These are phyloP conservation scores for Sphinx pinastri DNA, from an alignment of 2,888 invertebrate species.

Conservation along the genomic window DNA sequence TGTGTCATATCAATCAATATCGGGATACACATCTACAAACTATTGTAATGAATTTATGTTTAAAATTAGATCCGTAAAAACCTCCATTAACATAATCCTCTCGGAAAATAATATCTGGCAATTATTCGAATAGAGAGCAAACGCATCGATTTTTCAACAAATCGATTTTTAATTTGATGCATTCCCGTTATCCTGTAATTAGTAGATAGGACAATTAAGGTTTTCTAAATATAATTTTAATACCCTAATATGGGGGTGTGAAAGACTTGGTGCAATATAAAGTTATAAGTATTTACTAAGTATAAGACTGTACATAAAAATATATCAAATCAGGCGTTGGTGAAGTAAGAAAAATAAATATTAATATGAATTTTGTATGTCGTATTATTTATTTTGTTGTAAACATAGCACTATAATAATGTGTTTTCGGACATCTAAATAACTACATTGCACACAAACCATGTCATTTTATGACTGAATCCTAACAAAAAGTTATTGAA, in stretches of 20 bases:
- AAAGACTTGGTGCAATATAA: constrained; percentile 6
- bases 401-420: no score
- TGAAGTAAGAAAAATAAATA: constrained; percentile 1
- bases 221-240: not conserved
- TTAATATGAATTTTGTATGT: not conserved
- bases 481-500: no score
- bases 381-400: not conserved
- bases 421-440: no score
- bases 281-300: constrained; percentile 17
- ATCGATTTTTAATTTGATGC: not conserved
- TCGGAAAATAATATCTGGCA: no score
- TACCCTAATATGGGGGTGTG: not conserved
- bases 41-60: not conserved
- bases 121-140: not conserved
- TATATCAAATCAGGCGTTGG: constrained; percentile 10
- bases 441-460: no score
- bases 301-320: constrained; percentile 34
- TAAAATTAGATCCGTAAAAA: not conserved
- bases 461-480: no score
- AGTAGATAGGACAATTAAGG: no score
- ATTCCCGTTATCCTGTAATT: not conserved
- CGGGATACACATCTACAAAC: no score
- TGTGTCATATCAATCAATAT: not conserved
- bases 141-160: not conserved
- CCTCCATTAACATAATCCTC: no score